phyloP scores from a whole-genome alignment of 2,113 vertebrate species.

The Lepus europaeus region DNA sequence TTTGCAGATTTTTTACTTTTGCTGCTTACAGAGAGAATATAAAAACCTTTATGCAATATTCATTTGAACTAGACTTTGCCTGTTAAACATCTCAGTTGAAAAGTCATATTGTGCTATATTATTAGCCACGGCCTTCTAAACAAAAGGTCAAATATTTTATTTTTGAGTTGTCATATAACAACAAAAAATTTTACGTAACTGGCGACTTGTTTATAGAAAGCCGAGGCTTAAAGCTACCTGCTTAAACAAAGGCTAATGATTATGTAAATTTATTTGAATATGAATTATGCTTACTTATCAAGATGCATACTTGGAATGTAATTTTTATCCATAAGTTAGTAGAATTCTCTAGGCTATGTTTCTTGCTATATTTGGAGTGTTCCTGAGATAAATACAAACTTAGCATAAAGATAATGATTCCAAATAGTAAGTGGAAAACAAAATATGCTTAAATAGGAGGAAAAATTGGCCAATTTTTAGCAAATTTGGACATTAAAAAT shows the following conservation, averaged over 20 bases:
- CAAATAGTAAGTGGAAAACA: not conserved
- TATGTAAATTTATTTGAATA: slow-evolving; percentile 57
- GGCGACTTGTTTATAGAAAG: slow-evolving; percentile 6
- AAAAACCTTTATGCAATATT: not conserved
- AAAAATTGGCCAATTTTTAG: slow-evolving; percentile 23
- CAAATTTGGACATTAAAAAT: not conserved
- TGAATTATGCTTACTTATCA: slow-evolving; percentile 63
- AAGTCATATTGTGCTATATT: slow-evolving; percentile 25
- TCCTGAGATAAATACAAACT: slow-evolving; percentile 64
- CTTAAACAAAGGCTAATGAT: slow-evolving; percentile 62
- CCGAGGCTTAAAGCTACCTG: slow-evolving; percentile 48
- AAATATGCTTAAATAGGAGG: not conserved
- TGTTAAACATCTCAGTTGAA: slow-evolving; percentile 44
- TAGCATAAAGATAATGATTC: slow-evolving; percentile 51
- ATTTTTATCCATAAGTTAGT: slow-evolving; percentile 42
- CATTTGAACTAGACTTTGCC: not conserved
- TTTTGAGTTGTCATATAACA: slow-evolving; percentile 54
- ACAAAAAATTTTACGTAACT: slow-evolving; percentile 57
- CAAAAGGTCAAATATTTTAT: slow-evolving; percentile 68
- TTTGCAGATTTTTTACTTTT: slow-evolving; percentile 16
- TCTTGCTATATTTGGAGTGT: slow-evolving; percentile 54
- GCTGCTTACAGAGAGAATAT: not conserved
- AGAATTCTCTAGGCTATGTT: slow-evolving; percentile 57
- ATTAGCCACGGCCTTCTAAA: slow-evolving; percentile 55
- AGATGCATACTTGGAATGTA: slow-evolving; percentile 36